Percentiles rank a stretch among this genome's conserved stretches.
phyloP scores from a whole-genome alignment of 2,888 invertebrate species.

The Euzetes globulus region DNA sequence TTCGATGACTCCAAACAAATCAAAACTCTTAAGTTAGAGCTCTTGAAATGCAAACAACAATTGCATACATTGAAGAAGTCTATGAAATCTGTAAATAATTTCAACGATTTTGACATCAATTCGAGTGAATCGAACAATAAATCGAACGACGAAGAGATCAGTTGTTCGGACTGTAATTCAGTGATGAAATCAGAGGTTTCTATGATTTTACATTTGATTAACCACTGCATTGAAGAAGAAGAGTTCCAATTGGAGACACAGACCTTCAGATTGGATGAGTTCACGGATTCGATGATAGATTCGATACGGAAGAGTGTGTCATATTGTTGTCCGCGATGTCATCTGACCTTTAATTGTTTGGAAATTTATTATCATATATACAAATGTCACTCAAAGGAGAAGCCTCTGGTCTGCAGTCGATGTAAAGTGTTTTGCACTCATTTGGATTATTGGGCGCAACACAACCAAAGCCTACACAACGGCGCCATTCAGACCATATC shows the following conservation, averaged over 20 bases:
- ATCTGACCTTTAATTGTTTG: neutral
- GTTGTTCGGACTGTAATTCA: neutral
- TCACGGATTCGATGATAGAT: conserved; percentile 6
- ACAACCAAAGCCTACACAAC: neutral
- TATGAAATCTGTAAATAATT: neutral
- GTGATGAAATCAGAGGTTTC: conserved; percentile 2
- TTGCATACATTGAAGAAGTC: neutral
- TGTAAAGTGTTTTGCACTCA: neutral
- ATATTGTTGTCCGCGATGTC: conserved; percentile 14
- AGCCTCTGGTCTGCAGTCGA: neutral
- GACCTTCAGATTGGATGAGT: conserved; percentile 6
- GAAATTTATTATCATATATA: conserved; percentile 15
- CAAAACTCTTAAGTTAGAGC: neutral
- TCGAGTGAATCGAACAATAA: neutral
- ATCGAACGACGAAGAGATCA: neutral
- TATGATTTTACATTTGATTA: conserved; percentile 17
- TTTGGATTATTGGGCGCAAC: neutral
- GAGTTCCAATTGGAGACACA: neutral
- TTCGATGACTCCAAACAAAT: conserved; percentile 11
- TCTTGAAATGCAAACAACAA: conserved; percentile 12
- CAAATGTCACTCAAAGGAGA: neutral
- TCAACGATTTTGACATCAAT: neutral
- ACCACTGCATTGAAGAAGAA: conserved; percentile 2
- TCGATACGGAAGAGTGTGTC: neutral
- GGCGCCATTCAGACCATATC: neutral